phyloP scores from a whole-genome alignment of 2,888 invertebrate species.

The Pinctada fucata region DNA sequence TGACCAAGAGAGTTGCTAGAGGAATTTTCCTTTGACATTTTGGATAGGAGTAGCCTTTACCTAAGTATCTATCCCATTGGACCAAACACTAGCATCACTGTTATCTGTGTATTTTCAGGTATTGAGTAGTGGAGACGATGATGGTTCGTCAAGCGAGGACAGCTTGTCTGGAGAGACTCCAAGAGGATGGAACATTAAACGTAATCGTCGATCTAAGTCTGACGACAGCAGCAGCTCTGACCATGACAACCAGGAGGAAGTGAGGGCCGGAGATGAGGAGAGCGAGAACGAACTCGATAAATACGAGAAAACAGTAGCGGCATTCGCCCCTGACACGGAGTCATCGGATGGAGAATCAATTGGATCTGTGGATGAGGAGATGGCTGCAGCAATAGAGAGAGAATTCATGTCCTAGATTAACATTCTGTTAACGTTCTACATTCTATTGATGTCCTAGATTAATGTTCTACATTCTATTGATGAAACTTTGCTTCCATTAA shows the following conservation, averaged over 20 bases:
- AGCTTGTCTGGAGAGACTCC: slow-evolving; percentile 75
- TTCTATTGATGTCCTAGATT: too few species aligned
- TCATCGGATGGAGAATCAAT: slow-evolving; percentile 64
- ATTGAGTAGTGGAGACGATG: slow-evolving; percentile 28
- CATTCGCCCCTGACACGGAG: slow-evolving; percentile 61
- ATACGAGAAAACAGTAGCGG: slow-evolving; percentile 64
- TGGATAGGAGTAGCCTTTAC: too few species aligned
- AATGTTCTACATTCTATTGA: too few species aligned
- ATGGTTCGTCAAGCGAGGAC: slow-evolving; percentile 67
- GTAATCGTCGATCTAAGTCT: slow-evolving; percentile 51
- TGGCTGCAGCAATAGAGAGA: slow-evolving; percentile 76
- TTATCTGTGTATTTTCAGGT: slow-evolving; percentile 36
- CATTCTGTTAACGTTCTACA: background rate
- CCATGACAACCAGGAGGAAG: slow-evolving; percentile 50
- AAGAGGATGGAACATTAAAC: slow-evolving; percentile 71
- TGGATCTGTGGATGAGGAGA: slow-evolving; percentile 77
- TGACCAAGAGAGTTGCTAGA: too few species aligned
- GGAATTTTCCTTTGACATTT: too few species aligned
- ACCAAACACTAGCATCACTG: too few species aligned
- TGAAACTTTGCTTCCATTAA: too few species aligned
- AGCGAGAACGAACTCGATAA: slow-evolving; percentile 65
- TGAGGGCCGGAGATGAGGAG: slow-evolving; percentile 53
- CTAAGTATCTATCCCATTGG: too few species aligned
- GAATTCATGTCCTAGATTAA: slow-evolving; percentile 65
- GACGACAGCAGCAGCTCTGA: slow-evolving; percentile 51